Evolutionary conservation across 2,888 invertebrate genomes (phyloP).

Genomic region (Stictocephala bisonia): DNA sequence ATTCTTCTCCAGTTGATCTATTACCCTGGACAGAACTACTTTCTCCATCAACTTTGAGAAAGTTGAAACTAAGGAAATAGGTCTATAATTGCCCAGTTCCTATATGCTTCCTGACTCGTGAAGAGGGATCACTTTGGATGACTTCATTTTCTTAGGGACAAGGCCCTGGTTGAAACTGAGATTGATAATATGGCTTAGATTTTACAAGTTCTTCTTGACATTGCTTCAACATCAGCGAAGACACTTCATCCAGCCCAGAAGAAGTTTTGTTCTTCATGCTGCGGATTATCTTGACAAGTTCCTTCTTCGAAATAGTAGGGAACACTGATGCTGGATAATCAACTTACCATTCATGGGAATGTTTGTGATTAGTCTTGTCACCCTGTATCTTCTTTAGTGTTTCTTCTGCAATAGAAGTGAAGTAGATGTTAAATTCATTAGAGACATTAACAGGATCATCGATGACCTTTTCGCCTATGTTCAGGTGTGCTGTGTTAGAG

Average conservation of each 20-base stretch:
- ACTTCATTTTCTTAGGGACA: not conserved
- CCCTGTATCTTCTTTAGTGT: not conserved
- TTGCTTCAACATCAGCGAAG: not conserved
- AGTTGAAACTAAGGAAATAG: slow-evolving; percentile 20
- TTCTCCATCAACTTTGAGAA: slow-evolving; percentile 17
- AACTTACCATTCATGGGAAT: not conserved
- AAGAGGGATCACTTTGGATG: slow-evolving; percentile 3
- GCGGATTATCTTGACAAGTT: not conserved
- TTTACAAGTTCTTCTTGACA: not conserved
- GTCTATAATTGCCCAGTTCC: slow-evolving; percentile 19
- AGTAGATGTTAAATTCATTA: not conserved
- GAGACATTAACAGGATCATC: slow-evolving; percentile 1
- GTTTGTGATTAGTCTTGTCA: not conserved
- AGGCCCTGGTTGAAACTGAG: not conserved
- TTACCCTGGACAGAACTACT: not conserved
- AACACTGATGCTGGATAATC: not conserved
- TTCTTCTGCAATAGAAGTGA: not conserved
- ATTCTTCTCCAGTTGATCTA: slow-evolving; percentile 5
- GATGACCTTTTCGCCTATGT: not conserved
- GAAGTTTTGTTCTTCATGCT: slow-evolving; percentile 17
- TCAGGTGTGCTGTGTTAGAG: not conserved
- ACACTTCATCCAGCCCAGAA: slow-evolving; percentile 7
- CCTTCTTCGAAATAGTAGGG: not conserved
- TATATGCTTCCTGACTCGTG: not conserved
- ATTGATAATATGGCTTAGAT: not conserved